phyloP scores from a whole-genome alignment of 2,888 invertebrate species.

The Flabesymbios commensalis region DNA sequence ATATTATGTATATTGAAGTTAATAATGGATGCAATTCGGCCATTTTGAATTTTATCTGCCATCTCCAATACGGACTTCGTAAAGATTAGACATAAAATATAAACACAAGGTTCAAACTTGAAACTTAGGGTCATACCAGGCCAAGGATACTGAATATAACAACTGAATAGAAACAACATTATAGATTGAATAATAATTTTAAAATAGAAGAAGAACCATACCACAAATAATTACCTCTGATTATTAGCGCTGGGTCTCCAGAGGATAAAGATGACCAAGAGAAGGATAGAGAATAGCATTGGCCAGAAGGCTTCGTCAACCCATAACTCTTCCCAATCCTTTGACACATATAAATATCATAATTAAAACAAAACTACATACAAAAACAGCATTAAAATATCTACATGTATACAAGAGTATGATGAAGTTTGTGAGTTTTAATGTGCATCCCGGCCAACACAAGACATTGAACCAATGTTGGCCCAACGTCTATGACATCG shows the following conservation, averaged over 20 bases:
- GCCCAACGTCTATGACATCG: no score
- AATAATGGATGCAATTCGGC: no score
- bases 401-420: neutral
- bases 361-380: neutral
- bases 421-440: neutral
- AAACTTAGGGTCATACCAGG: no score
- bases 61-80: no score
- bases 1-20: no score
- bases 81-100: no score
- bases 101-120: no score
- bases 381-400: no score
- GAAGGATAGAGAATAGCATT: constrained; percentile 82
- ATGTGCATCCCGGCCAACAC: neutral
- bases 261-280: constrained; percentile 89
- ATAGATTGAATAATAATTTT: neutral
- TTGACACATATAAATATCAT: neutral
- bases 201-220: neutral
- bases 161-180: no score
- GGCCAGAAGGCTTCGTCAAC: constrained; percentile 96
- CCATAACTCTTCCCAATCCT: constrained; percentile 76
- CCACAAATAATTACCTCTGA: constrained; percentile 72
- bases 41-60: no score
- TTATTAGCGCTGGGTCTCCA: constrained; percentile 96
- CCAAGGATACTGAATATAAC: no score
- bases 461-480: no score